Percentiles rank a stretch among this genome's conserved stretches.
phyloP scores from a whole-genome alignment of 2,797 vertebrate genomes.

The Cyclura pinguis region DNA sequence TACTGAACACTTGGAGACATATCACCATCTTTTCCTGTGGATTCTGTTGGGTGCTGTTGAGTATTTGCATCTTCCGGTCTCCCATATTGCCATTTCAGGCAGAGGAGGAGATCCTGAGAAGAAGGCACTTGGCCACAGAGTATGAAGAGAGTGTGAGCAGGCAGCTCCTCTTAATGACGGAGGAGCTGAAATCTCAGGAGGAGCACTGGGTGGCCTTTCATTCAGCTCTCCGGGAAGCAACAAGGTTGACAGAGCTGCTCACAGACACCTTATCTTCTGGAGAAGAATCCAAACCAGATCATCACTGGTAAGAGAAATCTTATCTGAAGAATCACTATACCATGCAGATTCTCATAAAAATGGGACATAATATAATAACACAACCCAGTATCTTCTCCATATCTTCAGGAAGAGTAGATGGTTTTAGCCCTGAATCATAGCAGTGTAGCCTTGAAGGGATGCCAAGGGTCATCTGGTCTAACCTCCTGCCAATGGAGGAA shows the following conservation, averaged over 20 bases:
- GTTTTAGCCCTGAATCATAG: too few relatives aligned
- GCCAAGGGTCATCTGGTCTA: too few relatives aligned
- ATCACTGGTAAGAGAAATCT: slow-evolving; percentile 47
- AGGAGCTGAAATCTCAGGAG: slow-evolving; percentile 81
- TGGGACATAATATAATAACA: neutral
- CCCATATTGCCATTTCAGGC: slow-evolving; percentile 32
- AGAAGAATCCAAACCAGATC: neutral
- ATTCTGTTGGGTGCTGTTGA: too few relatives aligned
- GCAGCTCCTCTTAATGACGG: slow-evolving; percentile 81
- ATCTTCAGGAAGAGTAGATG: neutral
- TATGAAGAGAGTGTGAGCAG: slow-evolving; percentile 79
- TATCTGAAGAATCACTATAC: neutral
- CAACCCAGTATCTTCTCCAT: neutral
- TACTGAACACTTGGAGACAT: too few relatives aligned
- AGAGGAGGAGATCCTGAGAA: slow-evolving; percentile 81
- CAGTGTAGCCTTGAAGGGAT: too few relatives aligned
- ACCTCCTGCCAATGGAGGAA: too few relatives aligned
- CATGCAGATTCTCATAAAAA: too few relatives aligned
- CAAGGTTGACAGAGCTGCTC: slow-evolving; percentile 74
- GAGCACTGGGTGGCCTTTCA: slow-evolving; percentile 81
- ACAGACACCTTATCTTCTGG: neutral
- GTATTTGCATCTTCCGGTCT: neutral
- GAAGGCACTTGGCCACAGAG: slow-evolving; percentile 80
- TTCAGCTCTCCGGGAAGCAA: slow-evolving; percentile 75
- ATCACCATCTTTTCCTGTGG: too few relatives aligned